Percentiles rank a stretch among this genome's conserved stretches.
Conservation (phyloP, 2,113 vertebrate genomes). For the Stegostoma tigrinum region DNA sequence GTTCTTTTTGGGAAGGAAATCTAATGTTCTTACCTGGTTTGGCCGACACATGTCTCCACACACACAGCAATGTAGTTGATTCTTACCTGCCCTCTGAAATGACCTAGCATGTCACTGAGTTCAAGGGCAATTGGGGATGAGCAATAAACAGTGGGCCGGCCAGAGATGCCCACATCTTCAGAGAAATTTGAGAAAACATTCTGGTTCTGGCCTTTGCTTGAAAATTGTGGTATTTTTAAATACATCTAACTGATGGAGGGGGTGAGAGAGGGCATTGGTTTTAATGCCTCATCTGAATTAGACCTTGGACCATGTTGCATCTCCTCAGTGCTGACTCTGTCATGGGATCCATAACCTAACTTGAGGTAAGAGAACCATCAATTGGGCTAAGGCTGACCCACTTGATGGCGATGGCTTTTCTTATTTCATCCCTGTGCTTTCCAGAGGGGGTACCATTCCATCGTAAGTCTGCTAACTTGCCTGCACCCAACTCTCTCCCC, state of each 20-base stretch:
- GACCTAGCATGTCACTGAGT: no score
- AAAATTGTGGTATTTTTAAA: neutral
- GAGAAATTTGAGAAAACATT: no score
- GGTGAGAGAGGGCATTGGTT: neutral
- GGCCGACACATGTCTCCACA: no score
- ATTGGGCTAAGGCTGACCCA: neutral
- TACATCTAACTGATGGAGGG: neutral
- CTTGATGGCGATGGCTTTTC: neutral
- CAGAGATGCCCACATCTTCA: no score
- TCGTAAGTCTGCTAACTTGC: neutral
- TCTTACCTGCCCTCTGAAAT: no score
- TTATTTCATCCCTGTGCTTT: neutral
- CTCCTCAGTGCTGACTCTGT: neutral
- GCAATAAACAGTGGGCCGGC: no score
- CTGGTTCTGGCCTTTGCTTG: neutral
- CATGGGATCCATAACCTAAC: neutral
- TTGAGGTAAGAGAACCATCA: neutral
- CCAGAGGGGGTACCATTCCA: no score
- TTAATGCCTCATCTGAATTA: neutral
- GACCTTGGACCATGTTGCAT: neutral
- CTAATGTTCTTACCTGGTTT: no score
- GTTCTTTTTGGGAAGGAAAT: no score
- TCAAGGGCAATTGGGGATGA: no score
- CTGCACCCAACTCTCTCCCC: neutral
- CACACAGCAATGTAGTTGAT: no score